phyloP scores from a whole-genome alignment of 2,113 vertebrate genomes.

The Tautogolabrus adspersus region DNA sequence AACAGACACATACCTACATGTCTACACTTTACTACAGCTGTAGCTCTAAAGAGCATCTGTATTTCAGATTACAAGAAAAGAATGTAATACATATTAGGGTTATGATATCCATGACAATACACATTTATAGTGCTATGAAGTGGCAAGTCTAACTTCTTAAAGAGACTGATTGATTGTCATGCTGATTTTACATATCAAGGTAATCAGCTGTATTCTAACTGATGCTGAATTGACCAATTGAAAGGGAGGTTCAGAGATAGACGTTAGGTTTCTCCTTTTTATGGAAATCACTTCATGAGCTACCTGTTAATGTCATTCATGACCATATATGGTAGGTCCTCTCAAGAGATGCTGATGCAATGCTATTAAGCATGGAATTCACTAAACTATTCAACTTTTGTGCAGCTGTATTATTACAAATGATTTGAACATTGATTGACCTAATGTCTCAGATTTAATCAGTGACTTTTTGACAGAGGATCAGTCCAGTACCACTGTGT shows the following conservation, averaged over 20 bases:
- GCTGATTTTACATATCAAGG: neutral
- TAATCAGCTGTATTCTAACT: neutral
- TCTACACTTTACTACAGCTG: conserved; percentile 1
- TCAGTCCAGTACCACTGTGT: neutral
- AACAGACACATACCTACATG: neutral
- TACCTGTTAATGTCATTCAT: conserved; percentile 51
- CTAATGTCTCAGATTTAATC: neutral
- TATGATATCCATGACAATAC: no score
- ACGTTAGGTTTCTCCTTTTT: conserved; percentile 12
- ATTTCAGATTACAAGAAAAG: neutral
- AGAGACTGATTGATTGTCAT: neutral
- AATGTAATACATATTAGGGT: neutral
- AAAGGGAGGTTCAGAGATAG: neutral
- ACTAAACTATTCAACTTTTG: conserved; percentile 12
- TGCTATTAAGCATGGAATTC: conserved; percentile 30
- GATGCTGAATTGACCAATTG: neutral
- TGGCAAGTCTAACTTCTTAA: neutral
- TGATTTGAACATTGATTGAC: conserved; percentile 29
- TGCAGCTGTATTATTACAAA: conserved; percentile 44
- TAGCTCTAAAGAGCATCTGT: neutral
- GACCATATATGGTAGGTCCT: conserved; percentile 41
- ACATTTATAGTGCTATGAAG: neutral
- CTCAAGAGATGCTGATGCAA: conserved; percentile 40
- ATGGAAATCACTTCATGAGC: conserved; percentile 9
- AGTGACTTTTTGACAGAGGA: neutral